Percentiles rank a stretch among this genome's conserved stretches.
These are phyloP conservation scores for Pecten maximus DNA, from an alignment of 2,888 invertebrate species.

Conservation along the genomic window DNA sequence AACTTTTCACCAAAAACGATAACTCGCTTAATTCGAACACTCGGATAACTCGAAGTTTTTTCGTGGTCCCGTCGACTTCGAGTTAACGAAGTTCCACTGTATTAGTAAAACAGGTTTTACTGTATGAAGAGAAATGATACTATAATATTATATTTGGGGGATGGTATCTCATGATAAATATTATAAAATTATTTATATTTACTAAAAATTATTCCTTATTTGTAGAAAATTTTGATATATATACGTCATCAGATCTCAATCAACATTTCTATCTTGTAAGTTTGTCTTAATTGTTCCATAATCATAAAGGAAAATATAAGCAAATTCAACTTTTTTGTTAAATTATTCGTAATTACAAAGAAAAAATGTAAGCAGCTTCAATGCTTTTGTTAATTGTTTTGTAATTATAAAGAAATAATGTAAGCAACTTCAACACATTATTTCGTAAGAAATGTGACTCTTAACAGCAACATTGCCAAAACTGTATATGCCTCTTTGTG, in stretches of 20 bases:
- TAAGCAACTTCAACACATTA: neutral
- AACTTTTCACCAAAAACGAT: no score
- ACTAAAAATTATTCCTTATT: neutral
- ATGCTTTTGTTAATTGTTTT: neutral
- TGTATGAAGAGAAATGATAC: neutral
- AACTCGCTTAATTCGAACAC: no score
- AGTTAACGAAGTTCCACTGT: no score
- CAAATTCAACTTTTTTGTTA: no score
- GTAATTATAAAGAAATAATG: neutral
- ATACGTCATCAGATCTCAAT: neutral
- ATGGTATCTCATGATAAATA: neutral
- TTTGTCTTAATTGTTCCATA: neutral
- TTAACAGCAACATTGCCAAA: constrained; percentile 27
- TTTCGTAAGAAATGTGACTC: neutral
- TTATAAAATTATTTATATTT: neutral
- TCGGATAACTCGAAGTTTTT: no score
- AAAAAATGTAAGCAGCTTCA: neutral
- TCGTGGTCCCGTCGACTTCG: no score
- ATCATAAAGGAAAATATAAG: neutral
- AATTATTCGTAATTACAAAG: no score
- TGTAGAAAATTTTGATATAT: neutral
- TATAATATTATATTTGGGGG: neutral
- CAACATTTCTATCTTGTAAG: neutral
- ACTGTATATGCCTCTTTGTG: neutral
- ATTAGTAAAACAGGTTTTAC: neutral